Evolutionary conservation across 2,888 invertebrate genomes (phyloP), one percentile per base, ranked within the genome.

Genomic region (Axea sp.): DNA sequence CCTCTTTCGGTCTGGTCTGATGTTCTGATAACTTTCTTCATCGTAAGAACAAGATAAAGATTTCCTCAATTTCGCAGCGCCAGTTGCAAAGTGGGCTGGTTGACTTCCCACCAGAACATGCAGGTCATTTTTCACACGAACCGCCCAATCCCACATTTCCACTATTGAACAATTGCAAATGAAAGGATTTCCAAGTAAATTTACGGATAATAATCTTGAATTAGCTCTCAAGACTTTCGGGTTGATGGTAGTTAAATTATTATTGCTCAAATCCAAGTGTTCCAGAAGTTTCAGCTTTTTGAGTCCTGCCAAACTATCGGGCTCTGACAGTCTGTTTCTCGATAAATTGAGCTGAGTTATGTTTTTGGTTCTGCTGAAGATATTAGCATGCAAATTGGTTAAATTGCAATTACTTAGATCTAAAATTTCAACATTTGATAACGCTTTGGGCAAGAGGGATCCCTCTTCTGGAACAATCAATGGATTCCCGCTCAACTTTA

Each of bases 111-210:
- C 89, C 24, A 93, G 88, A 17, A 93, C 90, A 68, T 91, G 90
- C 37, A 93, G 85, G 78, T 92, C 91, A 6, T 91, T 91, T 79
- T 92, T 92, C 24, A 90, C 90, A 85, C 91, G 89, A 26, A 91
- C 88, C 0, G 93, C 93, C 93, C 93, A 93, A 78, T 92, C 91
- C 93, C 93, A 93, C 89, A 92, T 90, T 62, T 92, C 92, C 0
- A 91, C 91, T 14, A 93, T 90, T 73, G 91, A 90, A 78, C 93
- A 93, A 78, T 92, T 91, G 80, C 93, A 93, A 59, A 90, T 87
- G 88, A 93, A 93, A 1, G 92, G 93, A 86, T 93, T 93, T 1
- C 92, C 92, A 4, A 92, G 88, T 3, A 93, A 86, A 80, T 92
- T 92, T 41, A 93, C 78, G 1, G 91, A 91, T 60, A 90, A 87